Evolutionary conservation across 1,140 invertebrate genomes (phyloP).

Genomic region (Panagrolaimus sp.): DNA sequence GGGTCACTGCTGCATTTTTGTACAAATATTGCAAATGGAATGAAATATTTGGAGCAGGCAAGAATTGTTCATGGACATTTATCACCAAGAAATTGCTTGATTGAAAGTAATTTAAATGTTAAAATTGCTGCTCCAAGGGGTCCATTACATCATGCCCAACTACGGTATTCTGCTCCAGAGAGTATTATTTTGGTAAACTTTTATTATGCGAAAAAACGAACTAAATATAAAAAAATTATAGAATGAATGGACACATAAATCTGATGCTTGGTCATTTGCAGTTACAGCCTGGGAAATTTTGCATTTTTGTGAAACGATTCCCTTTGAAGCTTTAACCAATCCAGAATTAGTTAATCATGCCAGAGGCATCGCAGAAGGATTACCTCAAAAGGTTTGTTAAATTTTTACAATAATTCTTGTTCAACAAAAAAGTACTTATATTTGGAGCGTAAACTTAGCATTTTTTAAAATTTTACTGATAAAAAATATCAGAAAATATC

Average conservation of each 20-base stretch:
- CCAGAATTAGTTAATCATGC: conserved; percentile 35
- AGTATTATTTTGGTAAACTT: conserved; percentile 35
- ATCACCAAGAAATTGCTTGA: conserved; percentile 31
- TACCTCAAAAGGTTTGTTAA: conserved; percentile 25
- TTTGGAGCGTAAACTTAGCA: too few species aligned
- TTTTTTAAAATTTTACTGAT: too few species aligned
- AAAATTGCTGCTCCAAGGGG: conserved; percentile 27
- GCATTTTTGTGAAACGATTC: conserved; percentile 23
- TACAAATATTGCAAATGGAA: conserved; percentile 26
- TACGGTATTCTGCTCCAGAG: conserved; percentile 34
- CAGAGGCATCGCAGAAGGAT: conserved; percentile 18
- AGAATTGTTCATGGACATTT: conserved; percentile 39
- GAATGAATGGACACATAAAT: conserved; percentile 34
- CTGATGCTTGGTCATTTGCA: conserved; percentile 36
- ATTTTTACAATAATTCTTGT: too few species aligned
- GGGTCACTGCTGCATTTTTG: conserved; percentile 24
- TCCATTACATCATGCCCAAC: conserved; percentile 38
- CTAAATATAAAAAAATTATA: not conserved
- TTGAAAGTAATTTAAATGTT: conserved; percentile 22
- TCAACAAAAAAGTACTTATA: too few species aligned
- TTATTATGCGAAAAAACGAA: not conserved
- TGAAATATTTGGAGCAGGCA: conserved; percentile 28
- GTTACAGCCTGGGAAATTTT: conserved; percentile 33
- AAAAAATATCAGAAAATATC: too few species aligned
- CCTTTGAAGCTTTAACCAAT: conserved; percentile 26